These are phyloP conservation scores for Aphyosemion australe DNA, from an alignment of 2,113 vertebrate species.

Conservation along the genomic window DNA sequence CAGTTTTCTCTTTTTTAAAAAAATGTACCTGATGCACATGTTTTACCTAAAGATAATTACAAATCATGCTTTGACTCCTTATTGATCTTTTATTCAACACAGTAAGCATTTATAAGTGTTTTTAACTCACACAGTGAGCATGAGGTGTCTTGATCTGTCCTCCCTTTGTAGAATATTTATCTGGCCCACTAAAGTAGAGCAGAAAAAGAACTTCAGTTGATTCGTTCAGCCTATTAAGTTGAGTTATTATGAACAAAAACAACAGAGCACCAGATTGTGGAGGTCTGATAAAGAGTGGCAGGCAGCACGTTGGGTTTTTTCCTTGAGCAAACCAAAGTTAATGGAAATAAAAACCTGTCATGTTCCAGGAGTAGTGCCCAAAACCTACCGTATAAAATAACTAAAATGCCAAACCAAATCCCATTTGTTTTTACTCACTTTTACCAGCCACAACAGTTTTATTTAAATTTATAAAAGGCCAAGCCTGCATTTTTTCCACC, in stretches of 20 bases:
- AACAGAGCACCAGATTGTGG: constrained; percentile 16
- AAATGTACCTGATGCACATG: neutral
- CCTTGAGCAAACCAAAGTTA: constrained; percentile 51
- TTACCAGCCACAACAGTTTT: constrained; percentile 68
- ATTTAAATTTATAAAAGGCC: constrained; percentile 67
- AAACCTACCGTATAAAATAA: constrained; percentile 73
- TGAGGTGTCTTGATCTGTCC: too few relatives aligned
- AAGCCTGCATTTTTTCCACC: constrained; percentile 59
- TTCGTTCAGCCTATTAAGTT: neutral
- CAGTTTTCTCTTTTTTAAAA: constrained; percentile 12
- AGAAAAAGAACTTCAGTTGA: neutral
- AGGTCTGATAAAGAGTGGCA: constrained; percentile 23
- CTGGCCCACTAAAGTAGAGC: too few relatives aligned
- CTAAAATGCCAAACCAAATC: constrained; percentile 73
- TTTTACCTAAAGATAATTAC: neutral
- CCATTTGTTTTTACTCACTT: constrained; percentile 62
- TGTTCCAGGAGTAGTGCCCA: constrained; percentile 69
- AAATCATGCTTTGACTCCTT: neutral
- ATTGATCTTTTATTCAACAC: neutral
- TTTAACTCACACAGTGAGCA: too few relatives aligned
- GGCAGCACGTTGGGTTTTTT: constrained; percentile 20
- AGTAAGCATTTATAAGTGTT: neutral
- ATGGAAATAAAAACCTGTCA: constrained; percentile 69
- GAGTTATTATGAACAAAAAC: constrained; percentile 13
- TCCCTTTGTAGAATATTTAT: too few relatives aligned